Evolutionary conservation across 1,140 invertebrate species (phyloP).

Genomic region (Stegodyphus dumicola): DNA sequence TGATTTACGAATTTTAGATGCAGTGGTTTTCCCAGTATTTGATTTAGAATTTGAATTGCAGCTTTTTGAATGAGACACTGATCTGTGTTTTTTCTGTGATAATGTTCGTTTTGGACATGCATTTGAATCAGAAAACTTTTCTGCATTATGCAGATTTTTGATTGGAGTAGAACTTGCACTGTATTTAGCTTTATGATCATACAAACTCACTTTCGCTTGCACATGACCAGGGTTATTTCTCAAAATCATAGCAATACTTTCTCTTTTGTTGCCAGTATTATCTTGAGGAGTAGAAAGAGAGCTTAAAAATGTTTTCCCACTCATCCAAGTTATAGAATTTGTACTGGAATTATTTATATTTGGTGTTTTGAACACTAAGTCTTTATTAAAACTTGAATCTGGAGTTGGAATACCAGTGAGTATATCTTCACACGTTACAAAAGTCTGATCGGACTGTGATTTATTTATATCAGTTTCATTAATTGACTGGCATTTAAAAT

Average conservation of each 20-base stretch:
- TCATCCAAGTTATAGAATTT: slow-evolving; percentile 34
- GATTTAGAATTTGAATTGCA: neutral
- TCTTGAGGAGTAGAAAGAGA: neutral
- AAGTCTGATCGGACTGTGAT: neutral
- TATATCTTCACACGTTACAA: neutral
- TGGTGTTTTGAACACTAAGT: slow-evolving; percentile 34
- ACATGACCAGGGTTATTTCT: slow-evolving; percentile 52
- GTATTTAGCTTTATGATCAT: slow-evolving; percentile 5
- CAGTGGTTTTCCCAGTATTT: neutral
- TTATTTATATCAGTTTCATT: neutral
- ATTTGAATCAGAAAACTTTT: slow-evolving; percentile 1
- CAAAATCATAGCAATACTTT: slow-evolving; percentile 46
- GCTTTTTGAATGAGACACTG: neutral
- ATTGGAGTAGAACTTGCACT: neutral
- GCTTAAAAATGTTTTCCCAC: slow-evolving; percentile 26
- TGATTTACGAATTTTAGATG: slow-evolving; percentile 1
- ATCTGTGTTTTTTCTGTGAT: neutral
- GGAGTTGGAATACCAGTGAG: neutral
- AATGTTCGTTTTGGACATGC: neutral
- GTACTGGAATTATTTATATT: neutral
- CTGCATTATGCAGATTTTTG: neutral
- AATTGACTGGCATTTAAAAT: neutral
- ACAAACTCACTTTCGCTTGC: slow-evolving; percentile 36
- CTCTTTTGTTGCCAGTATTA: slow-evolving; percentile 26
- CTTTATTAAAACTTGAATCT: neutral